Evolutionary conservation across 2,797 vertebrate species (phyloP).

Genomic region (Phoeniculus purpureus): DNA sequence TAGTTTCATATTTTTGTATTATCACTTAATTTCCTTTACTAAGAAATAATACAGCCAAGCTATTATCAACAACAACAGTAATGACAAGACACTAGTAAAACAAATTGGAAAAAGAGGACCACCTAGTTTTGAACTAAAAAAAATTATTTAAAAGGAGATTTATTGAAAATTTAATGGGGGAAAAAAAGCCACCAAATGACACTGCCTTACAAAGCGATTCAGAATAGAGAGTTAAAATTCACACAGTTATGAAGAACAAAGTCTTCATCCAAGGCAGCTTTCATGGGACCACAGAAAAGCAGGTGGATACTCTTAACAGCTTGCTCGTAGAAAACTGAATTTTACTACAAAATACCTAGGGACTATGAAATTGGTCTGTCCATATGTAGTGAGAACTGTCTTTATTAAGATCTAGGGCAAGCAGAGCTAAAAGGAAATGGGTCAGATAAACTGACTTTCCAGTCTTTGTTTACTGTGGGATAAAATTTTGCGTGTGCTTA

Average conservation of each 20-base stretch:
- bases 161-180: not conserved
- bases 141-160: not conserved
- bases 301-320: not conserved
- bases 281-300: not conserved
- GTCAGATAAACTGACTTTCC: slow-evolving; percentile 33
- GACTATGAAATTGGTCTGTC: slow-evolving; percentile 38
- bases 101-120: not conserved
- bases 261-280: not conserved
- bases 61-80: not conserved
- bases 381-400: slow-evolving; percentile 2
- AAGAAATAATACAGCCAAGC: not conserved
- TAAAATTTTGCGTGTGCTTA: not conserved
- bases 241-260: not conserved
- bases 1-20: fast-evolving
- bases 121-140: not conserved
- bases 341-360: not conserved
- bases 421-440: slow-evolving; percentile 20
- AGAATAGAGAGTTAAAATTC: not conserved
- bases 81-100: not conserved
- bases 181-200: fast-evolving
- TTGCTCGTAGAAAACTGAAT: not conserved
- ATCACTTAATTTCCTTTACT: not conserved
- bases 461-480: not conserved
- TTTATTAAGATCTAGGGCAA: slow-evolving; percentile 55
- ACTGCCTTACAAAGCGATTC: not conserved